Evolutionary conservation across 2,797 vertebrate species (phyloP).

Genomic region (Girardinus metallicus): DNA sequence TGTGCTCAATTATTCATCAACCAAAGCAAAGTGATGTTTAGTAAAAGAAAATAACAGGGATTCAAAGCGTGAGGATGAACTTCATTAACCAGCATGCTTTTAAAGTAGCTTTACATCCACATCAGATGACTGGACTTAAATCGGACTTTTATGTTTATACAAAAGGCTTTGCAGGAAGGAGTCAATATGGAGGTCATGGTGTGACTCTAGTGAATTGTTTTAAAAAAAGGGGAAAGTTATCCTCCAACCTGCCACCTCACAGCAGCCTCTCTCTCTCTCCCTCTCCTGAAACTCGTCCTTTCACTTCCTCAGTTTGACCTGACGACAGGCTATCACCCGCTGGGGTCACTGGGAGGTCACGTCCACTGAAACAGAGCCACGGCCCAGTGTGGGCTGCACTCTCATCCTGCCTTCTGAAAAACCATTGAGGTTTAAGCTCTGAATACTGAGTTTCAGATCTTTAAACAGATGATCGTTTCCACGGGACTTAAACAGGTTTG

Average conservation of each 20-base stretch:
- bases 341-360: constrained; percentile 9
- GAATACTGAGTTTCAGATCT: background rate
- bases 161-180: background rate
- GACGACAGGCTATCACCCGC: background rate
- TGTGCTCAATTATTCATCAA: background rate
- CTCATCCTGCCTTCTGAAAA: constrained; percentile 1
- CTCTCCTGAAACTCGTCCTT: background rate
- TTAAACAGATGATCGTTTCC: background rate
- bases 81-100: background rate
- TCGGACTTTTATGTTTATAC: too few relatives aligned
- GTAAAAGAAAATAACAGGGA: background rate
- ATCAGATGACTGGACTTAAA: background rate
- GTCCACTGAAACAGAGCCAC: background rate
- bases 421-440: background rate
- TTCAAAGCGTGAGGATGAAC: background rate
- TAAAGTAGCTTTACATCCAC: background rate
- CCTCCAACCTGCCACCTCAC: background rate
- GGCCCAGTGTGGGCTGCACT: background rate
- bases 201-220: background rate
- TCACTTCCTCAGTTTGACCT: background rate
- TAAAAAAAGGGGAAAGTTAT: too few relatives aligned
- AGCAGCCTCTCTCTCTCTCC: background rate
- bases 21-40: background rate
- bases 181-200: background rate
- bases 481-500: background rate